A percentile compares a stretch with the other conserved stretches of the same genome.
phyloP scores from a whole-genome alignment of 1,140 invertebrate genomes.

The Hylyphantes graminicola region DNA sequence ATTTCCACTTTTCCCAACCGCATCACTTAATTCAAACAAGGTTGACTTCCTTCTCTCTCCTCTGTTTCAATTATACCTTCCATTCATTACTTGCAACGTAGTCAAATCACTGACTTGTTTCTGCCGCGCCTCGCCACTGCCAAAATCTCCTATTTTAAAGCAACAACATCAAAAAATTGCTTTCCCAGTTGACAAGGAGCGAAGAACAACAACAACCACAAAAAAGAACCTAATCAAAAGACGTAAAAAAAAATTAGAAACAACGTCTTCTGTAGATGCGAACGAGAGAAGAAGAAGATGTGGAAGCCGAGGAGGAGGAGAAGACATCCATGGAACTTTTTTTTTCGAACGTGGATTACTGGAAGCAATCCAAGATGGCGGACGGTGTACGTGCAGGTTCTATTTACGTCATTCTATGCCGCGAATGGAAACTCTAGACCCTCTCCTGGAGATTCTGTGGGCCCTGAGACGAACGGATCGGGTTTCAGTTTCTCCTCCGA shows the following conservation, averaged over 20 bases:
- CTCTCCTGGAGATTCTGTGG: conserved; percentile 33
- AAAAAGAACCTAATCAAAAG: too few species aligned
- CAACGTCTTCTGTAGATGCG: not conserved
- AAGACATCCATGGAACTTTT: conserved; percentile 19
- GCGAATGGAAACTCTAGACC: conserved; percentile 45
- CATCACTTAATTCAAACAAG: not conserved
- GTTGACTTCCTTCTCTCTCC: not conserved
- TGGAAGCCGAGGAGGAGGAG: not conserved
- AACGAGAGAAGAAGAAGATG: not conserved
- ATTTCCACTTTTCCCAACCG: too few species aligned
- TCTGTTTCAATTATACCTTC: not conserved
- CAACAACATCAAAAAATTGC: too few species aligned
- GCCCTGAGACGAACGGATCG: conserved; percentile 4
- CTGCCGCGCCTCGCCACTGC: too few species aligned
- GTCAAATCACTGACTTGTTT: too few species aligned
- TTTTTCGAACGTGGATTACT: conserved; percentile 45
- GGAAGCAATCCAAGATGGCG: conserved; percentile 56
- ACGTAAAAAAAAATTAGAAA: too few species aligned
- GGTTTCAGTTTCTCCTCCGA: conserved; percentile 3
- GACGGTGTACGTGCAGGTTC: conserved; percentile 25
- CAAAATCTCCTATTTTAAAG: too few species aligned
- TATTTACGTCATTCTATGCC: conserved; percentile 54
- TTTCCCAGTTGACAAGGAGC: too few species aligned
- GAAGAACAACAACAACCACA: too few species aligned
- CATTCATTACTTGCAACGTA: not conserved